phyloP scores from a whole-genome alignment of 2,797 vertebrate genomes.

The Yasuhikotakia modesta region DNA sequence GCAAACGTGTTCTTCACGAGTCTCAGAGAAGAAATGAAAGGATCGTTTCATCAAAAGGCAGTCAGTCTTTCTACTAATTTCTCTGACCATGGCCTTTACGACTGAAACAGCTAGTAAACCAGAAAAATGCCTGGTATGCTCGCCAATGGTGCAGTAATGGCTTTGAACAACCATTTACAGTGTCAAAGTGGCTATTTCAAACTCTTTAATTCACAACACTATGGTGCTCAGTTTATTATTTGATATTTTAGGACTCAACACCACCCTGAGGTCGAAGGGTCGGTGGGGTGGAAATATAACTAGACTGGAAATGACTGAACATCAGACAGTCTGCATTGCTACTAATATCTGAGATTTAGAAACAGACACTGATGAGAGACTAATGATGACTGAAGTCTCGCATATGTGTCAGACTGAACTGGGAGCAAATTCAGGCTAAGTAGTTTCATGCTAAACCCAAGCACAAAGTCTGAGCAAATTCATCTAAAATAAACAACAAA shows the following conservation, averaged over 20 bases:
- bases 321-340: conserved; percentile 61
- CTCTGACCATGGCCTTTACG: conserved; percentile 13
- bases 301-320: conserved; percentile 58
- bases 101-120: conserved; percentile 10
- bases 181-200: conserved; percentile 5
- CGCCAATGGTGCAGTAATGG: conserved; percentile 6
- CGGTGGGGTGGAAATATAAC: conserved; percentile 53
- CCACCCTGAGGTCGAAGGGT: conserved; percentile 31
- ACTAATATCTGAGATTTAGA: conserved; percentile 52
- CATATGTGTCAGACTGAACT: no score
- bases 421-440: no score
- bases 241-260: conserved; percentile 2
- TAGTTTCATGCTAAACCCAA: no score
- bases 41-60: conserved; percentile 22
- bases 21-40: background rate
- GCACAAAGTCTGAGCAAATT: no score
- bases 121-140: conserved; percentile 20
- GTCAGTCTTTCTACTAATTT: conserved; percentile 30
- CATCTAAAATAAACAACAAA: no score
- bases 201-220: background rate
- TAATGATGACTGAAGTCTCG: no score
- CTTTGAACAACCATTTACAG: conserved; percentile 1
- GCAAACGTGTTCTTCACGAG: background rate
- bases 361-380: background rate
- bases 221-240: conserved; percentile 19